These are phyloP conservation scores for Petrocephalus sullivani DNA, from an alignment of 2,797 vertebrate genomes.

Conservation along the genomic window DNA sequence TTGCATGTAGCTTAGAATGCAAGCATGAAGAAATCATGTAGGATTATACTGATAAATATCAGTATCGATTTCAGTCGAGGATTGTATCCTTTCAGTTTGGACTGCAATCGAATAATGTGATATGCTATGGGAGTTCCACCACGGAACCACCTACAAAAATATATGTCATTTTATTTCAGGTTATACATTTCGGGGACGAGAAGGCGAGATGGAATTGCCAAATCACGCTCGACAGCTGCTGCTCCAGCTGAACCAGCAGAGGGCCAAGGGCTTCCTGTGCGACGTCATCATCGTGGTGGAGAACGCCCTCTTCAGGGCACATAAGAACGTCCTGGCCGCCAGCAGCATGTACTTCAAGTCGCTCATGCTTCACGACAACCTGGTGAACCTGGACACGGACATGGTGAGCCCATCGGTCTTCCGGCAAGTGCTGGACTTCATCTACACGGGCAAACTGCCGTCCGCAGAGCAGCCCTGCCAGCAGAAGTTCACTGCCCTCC, in stretches of 20 bases:
- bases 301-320: constrained; percentile 84
- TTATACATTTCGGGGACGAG: constrained; percentile 67
- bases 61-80: background rate
- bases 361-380: constrained; percentile 82
- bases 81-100: background rate
- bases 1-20: background rate
- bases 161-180: constrained; percentile 50
- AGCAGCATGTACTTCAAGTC: constrained; percentile 89
- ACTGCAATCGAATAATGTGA: background rate
- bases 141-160: background rate
- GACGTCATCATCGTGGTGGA: constrained; percentile 87
- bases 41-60: background rate
- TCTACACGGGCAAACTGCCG: constrained; percentile 93
- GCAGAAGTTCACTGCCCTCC: constrained; percentile 87
- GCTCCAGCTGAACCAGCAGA: constrained; percentile 85
- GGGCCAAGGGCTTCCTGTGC: constrained; percentile 85
- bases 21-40: background rate
- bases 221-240: constrained; percentile 88
- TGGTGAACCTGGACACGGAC: constrained; percentile 83
- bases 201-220: constrained; percentile 83
- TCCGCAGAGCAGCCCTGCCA: constrained; percentile 81
- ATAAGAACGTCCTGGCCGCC: constrained; percentile 84
- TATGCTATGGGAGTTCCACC: background rate
- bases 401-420: constrained; percentile 83
- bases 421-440: constrained; percentile 75